These are phyloP conservation scores for Drosophila bipectinata DNA, from an alignment of 1,140 invertebrate genomes.

Conservation along the genomic window DNA sequence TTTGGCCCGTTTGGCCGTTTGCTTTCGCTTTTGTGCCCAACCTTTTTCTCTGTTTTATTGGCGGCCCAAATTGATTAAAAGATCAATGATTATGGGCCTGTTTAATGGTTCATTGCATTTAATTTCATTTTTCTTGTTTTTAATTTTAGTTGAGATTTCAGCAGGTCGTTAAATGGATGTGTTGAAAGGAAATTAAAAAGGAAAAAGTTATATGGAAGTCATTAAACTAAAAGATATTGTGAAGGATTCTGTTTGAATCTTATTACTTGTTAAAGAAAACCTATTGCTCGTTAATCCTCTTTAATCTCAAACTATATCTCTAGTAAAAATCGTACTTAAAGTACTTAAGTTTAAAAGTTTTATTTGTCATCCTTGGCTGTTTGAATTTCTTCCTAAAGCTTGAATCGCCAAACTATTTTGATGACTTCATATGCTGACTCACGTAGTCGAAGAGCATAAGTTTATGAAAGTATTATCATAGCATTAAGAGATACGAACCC, in stretches of 20 bases:
- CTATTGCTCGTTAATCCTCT: too few relatives aligned
- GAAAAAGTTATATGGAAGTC: background rate
- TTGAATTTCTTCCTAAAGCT: background rate
- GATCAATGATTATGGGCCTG: conserved; percentile 75
- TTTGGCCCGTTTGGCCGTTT: conserved; percentile 40
- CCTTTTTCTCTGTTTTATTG: conserved; percentile 55
- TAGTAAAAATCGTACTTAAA: background rate
- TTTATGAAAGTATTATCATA: conserved; percentile 37
- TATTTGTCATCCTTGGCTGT: background rate
- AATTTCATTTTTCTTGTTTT: conserved; percentile 55
- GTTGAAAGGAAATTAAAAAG: conserved; percentile 14
- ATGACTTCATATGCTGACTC: conserved; percentile 31
- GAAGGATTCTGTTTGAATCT: too few relatives aligned
- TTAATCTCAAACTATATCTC: background rate
- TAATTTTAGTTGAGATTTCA: conserved; percentile 44
- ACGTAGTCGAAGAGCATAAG: conserved; percentile 34
- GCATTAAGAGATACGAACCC: conserved; percentile 35
- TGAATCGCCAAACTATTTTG: conserved; percentile 6
- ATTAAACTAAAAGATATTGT: too few relatives aligned
- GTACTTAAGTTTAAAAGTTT: background rate
- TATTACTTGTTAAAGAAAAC: too few relatives aligned
- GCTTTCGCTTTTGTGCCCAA: conserved; percentile 7
- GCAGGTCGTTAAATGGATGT: conserved; percentile 15
- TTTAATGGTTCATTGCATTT: conserved; percentile 78
- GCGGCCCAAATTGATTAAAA: conserved; percentile 75